Percentiles rank a stretch among this genome's conserved stretches.
Evolutionary conservation across 2,797 vertebrate genomes (phyloP).

Genomic region (Tamandua tetradactyla): DNA sequence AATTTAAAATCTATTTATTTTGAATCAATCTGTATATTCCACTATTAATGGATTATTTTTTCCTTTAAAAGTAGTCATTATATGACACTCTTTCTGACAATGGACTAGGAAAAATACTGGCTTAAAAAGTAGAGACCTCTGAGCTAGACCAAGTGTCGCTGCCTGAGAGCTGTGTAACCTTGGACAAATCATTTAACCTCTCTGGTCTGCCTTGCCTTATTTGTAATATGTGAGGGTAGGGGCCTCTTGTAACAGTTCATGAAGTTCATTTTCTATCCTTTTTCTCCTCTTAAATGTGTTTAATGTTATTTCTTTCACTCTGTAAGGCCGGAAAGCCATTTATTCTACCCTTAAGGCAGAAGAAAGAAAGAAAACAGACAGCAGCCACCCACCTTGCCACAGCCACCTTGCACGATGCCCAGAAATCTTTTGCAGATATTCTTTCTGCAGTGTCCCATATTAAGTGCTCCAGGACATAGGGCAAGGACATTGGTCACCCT

Average conservation of each 20-base stretch:
- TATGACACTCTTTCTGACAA: constrained; percentile 32
- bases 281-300: background rate
- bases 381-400: background rate
- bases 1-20: constrained; percentile 60
- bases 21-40: constrained; percentile 45
- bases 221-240: background rate
- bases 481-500: background rate
- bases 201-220: background rate
- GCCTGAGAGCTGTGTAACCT: background rate
- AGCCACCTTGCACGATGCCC: background rate
- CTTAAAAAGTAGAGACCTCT: background rate
- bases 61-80: constrained; percentile 59
- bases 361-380: background rate
- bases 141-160: background rate
- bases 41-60: background rate
- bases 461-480: background rate
- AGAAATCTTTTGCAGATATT: constrained; percentile 21
- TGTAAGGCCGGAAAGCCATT: background rate
- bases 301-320: constrained; percentile 47
- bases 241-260: background rate
- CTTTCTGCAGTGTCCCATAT: background rate
- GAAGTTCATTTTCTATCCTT: constrained; percentile 49
- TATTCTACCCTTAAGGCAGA: background rate
- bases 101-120: background rate
- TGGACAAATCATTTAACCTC: constrained; percentile 55